Base-by-base conservation (phyloP, 2,113 vertebrate species). In the Willisornis vidua region DNA sequence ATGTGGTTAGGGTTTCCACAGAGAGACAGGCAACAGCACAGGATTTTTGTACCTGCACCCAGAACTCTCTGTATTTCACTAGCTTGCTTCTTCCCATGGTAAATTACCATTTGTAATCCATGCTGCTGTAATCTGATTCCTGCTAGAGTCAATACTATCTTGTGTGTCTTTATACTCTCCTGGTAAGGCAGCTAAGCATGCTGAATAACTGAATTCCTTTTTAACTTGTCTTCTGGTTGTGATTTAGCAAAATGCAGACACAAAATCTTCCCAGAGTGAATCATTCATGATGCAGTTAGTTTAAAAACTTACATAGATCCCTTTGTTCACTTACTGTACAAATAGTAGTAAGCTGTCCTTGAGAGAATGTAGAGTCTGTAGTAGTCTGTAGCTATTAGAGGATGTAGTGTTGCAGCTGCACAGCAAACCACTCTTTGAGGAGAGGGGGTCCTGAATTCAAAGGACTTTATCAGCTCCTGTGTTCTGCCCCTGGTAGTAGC, bases 211-310 rank as follows among this genome's bases (percentile, higher is more conserved):
- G 16, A 48, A 49, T 87, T 92, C n/a, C 48, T 91, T 86, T 65
- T 91, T 61, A 46, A 70, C 24, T 81, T 70, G 26, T 83, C 65
- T 58, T 87, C 67, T 91, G 82, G 49, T 89, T 85, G 20, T 48
- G 37, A 83, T 87, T 91, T 87, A 91, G 49, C 49, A 57, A 93
- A 89, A 72, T 9, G 19, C 28, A 41, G 19, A 46, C 25, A 51
- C n/a, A 41, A 43, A 65, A 61, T 82, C n/a, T 76, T 12, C 10
- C 29, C 54, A 26, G 37, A 76, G 23, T n/a, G 43, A 70, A 17
- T 85, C 1, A 39, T 46, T 84, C 10, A 19, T 68, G 52, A 22
- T 2, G 9, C 54, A 61, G 46, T 67, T 26, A 33, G 54, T 67
- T 87, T 68, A 83, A 73, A 67, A 75, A 31, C 6, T 8, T 29